Percentiles rank a stretch among this genome's conserved stretches.
These are phyloP conservation scores for Engystomops pustulosus DNA, from an alignment of 2,113 vertebrate species.

Conservation along the genomic window DNA sequence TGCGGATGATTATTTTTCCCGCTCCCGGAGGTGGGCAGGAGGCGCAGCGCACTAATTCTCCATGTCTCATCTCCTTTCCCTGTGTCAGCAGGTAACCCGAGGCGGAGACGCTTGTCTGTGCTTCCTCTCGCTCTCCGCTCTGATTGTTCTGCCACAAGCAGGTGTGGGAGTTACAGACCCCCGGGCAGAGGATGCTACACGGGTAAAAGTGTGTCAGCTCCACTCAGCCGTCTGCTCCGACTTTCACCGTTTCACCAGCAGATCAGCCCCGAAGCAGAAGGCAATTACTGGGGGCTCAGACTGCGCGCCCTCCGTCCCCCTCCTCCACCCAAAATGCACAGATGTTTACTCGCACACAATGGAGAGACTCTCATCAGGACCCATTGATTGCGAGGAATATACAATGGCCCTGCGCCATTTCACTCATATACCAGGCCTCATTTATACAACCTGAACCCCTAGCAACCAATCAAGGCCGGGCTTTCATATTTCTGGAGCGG, in stretches of 20 bases:
- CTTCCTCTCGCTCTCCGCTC: conserved; percentile 12
- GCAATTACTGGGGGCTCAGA: conserved; percentile 6
- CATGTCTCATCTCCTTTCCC: conserved; percentile 9
- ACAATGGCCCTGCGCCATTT: not conserved
- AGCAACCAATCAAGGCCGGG: no score
- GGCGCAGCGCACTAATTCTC: conserved; percentile 10
- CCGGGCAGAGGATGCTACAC: conserved; percentile 30
- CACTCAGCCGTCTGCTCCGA: conserved; percentile 13
- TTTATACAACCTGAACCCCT: no score
- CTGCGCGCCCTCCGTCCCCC: conserved; percentile 6
- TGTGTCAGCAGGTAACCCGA: conserved; percentile 12
- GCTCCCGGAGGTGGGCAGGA: not conserved
- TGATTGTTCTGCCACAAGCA: conserved; percentile 44
- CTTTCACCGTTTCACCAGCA: conserved; percentile 12
- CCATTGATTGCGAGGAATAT: not conserved
- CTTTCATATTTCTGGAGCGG: no score
- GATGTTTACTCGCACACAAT: conserved; percentile 30
- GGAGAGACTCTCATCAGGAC: conserved; percentile 23
- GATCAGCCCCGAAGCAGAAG: conserved; percentile 11
- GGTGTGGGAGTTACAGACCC: conserved; percentile 38
- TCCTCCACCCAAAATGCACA: conserved; percentile 21
- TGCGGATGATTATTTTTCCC: not conserved
- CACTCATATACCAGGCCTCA: not conserved
- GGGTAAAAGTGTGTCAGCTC: conserved; percentile 39
- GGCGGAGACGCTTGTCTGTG: not conserved